A percentile compares a stretch with the other conserved stretches of the same genome.
phyloP scores from a whole-genome alignment of 2,888 invertebrate species.

The Netelia melanura region DNA sequence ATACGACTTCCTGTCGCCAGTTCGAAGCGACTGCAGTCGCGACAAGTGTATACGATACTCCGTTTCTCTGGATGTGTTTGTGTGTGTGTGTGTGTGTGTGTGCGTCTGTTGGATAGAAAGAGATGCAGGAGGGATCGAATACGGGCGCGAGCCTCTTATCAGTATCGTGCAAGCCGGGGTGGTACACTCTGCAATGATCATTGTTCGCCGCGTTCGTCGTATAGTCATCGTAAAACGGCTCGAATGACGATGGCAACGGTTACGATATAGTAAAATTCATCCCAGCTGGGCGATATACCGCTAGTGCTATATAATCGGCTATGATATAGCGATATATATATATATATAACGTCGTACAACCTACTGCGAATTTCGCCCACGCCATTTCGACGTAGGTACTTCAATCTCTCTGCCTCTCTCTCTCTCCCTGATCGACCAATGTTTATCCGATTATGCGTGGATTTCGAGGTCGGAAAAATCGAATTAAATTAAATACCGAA shows the following conservation, averaged over 20 bases:
- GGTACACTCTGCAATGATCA: conserved; percentile 58
- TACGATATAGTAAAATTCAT: conserved; percentile 38
- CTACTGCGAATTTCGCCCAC: not conserved
- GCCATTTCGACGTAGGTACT: not conserved
- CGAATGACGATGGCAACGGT: conserved; percentile 43
- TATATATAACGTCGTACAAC: not conserved
- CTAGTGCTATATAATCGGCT: not conserved
- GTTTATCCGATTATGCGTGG: not conserved
- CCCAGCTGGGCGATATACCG: conserved; percentile 1
- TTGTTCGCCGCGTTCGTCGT: conserved; percentile 55
- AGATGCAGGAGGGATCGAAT: conserved; percentile 36
- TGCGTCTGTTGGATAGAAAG: conserved; percentile 1
- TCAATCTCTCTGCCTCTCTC: not conserved
- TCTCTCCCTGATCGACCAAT: not conserved
- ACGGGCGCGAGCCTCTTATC: conserved; percentile 50
- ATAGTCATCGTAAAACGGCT: conserved; percentile 33
- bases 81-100: conserved; percentile 1
- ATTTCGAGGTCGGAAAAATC: not conserved
- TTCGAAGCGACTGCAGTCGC: conserved; percentile 44
- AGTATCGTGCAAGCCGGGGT: conserved; percentile 52
- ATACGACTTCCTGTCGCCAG: conserved; percentile 71
- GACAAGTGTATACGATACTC: conserved; percentile 45
- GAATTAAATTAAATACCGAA: not conserved
- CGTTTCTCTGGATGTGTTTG: not conserved
- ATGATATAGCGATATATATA: not conserved